Evolutionary conservation across 2,113 vertebrate genomes (phyloP).

Genomic region (Nettapus auritus): DNA sequence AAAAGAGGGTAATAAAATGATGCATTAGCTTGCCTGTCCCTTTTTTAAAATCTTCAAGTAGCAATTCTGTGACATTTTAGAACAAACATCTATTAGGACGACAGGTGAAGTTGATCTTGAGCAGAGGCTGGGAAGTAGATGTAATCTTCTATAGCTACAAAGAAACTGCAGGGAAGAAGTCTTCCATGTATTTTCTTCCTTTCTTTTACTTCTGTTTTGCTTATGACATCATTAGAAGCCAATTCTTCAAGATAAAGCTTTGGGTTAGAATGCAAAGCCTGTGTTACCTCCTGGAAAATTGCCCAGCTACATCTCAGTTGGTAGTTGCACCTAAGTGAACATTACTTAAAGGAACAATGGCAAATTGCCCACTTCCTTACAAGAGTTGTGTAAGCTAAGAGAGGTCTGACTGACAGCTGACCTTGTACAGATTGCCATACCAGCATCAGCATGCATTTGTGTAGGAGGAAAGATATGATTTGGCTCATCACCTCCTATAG

Average conservation of each 20-base stretch:
- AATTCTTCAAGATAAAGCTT: not conserved
- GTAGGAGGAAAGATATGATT: slow-evolving; percentile 17
- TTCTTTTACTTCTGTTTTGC: not conserved
- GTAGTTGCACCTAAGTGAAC: not conserved
- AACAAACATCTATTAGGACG: not conserved
- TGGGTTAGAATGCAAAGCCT: not conserved
- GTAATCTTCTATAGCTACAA: not conserved
- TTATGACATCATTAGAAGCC: not conserved
- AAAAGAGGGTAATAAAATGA: not conserved
- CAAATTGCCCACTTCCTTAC: not conserved
- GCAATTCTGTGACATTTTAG: not conserved
- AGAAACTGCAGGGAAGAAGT: not conserved
- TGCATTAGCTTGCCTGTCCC: not conserved
- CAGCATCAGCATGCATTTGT: not conserved
- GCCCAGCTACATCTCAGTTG: slow-evolving; percentile 9
- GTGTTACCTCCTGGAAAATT: slow-evolving; percentile 8
- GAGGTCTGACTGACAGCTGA: not conserved
- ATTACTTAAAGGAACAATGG: not conserved
- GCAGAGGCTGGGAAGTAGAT: not conserved
- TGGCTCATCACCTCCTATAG: not conserved
- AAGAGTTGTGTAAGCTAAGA: not conserved
- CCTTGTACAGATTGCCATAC: not conserved
- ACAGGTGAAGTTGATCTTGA: not conserved
- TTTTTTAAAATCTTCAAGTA: not conserved
- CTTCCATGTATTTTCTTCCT: not conserved